Evolutionary conservation across 2,113 vertebrate species (phyloP), one percentile per base, ranked within the genome.

Genomic region (Hoplias malabaricus): DNA sequence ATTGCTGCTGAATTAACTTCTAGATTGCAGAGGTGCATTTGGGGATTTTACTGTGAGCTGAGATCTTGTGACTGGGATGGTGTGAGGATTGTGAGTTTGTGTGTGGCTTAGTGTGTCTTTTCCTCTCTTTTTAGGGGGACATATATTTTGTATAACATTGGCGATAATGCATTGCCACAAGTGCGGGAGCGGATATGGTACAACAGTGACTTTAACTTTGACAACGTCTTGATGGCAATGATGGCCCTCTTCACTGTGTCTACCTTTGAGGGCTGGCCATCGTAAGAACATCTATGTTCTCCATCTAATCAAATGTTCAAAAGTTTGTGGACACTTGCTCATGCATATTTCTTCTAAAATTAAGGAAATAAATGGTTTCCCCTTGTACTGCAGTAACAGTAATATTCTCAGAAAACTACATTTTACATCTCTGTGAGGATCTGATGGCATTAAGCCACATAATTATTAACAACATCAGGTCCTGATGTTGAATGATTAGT

Each of bases 201-300:
- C 85, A 99, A 99, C 43, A 99, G 96, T 10, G 96, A 99, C 78
- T 99, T 97, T 88, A 98, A 99, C 90, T 99, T 99, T 48, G 98
- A 99, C 83, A 99, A 99, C 0, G 97, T 99, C 23, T 94, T 99
- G 10, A 95, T 95, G 75, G 98, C 96, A 76, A 99, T 99, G 98
- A 98, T 99, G 97, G 97, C 98, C 0, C 95, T 99, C 56, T 99
- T 99, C 87, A 99, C 98, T 0, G 97, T 99, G 43, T 99, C 98
- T 69, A 99, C 98, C 2, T 99, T 99, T 12, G 98, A 99, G 84
- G 98, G 97, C 82, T 99, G 97, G 98, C 98, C 98, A 40, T 93
- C 94, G 98, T 99, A 86, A 95, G 96, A 83, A 48, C 23, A 36
- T 13, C 16, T 27, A 19, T 13, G 12, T 9, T 48, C 46, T 54